phyloP scores from a whole-genome alignment of 2,888 invertebrate genomes.

The Podotricha telesiphe region DNA sequence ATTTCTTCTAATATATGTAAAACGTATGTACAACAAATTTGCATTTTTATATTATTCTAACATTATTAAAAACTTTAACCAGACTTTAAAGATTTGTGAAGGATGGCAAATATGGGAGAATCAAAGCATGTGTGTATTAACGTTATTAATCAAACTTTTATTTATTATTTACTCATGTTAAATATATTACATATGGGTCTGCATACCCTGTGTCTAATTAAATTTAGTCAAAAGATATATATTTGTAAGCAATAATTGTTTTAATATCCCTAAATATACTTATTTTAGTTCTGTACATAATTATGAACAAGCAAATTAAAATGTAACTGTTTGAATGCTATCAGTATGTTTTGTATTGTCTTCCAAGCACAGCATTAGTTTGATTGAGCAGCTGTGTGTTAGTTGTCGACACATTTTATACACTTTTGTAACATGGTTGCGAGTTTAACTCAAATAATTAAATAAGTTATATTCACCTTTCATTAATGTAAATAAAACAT shows the following conservation, averaged over 20 bases:
- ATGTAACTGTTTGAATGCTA: slow-evolving; percentile 5
- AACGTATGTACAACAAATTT: background rate
- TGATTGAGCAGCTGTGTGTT: background rate
- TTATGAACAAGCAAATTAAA: slow-evolving; percentile 11
- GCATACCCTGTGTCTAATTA: background rate
- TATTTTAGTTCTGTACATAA: slow-evolving; percentile 15
- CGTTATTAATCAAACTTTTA: no score
- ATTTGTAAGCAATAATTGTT: background rate
- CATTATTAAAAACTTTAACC: background rate
- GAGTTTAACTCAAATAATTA: background rate
- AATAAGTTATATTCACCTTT: slow-evolving; percentile 2
- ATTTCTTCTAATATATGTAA: background rate
- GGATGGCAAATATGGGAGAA: no score
- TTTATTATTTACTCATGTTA: no score
- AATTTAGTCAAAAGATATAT: slow-evolving; percentile 1
- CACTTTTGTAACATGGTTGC: background rate
- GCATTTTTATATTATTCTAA: background rate
- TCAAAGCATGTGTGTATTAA: no score
- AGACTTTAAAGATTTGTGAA: no score
- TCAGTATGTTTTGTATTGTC: background rate
- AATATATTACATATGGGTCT: background rate
- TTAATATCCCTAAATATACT: background rate
- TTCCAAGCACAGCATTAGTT: background rate
- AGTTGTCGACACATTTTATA: background rate
- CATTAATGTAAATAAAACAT: slow-evolving; percentile 14